A percentile compares a stretch with the other conserved stretches of the same genome.
phyloP scores from a whole-genome alignment of 2,113 vertebrate genomes.

The Baryphthengus martii region DNA sequence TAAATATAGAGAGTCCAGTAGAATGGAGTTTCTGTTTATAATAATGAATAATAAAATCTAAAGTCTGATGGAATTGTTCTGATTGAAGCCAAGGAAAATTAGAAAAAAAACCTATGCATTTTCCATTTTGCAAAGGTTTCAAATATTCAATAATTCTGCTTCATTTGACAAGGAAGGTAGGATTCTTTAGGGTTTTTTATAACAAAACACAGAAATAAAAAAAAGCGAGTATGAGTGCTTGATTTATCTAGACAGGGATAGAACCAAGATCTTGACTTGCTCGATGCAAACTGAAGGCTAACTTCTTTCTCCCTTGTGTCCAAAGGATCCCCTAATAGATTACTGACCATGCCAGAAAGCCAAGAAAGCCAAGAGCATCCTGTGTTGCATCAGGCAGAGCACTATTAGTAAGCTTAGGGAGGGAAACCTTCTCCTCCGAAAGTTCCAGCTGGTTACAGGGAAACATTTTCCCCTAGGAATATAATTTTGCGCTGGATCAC shows the following conservation, averaged over 20 bases:
- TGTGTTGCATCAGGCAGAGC: not conserved
- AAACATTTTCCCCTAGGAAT: not conserved
- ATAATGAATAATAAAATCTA: not conserved
- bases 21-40: not conserved
- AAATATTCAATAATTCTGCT: not conserved
- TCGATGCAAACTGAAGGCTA: not conserved
- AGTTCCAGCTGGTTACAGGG: not conserved
- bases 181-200: not conserved
- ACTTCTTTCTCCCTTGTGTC: not conserved
- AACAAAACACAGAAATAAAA: not conserved
- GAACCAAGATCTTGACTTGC: not conserved
- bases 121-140: not conserved
- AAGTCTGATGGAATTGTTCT: not conserved
- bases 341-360: not conserved
- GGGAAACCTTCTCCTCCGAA: not conserved
- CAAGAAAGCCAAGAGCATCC: not conserved
- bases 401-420: not conserved
- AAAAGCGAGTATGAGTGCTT: not conserved
- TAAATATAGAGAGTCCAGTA: not conserved
- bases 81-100: not conserved
- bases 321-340: not conserved
- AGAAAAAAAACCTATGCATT: not conserved
- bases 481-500: not conserved
- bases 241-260: not conserved
- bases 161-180: not conserved